Evolutionary conservation across 2,797 vertebrate genomes (phyloP).

Genomic region (Thripadectes ignobilis): DNA sequence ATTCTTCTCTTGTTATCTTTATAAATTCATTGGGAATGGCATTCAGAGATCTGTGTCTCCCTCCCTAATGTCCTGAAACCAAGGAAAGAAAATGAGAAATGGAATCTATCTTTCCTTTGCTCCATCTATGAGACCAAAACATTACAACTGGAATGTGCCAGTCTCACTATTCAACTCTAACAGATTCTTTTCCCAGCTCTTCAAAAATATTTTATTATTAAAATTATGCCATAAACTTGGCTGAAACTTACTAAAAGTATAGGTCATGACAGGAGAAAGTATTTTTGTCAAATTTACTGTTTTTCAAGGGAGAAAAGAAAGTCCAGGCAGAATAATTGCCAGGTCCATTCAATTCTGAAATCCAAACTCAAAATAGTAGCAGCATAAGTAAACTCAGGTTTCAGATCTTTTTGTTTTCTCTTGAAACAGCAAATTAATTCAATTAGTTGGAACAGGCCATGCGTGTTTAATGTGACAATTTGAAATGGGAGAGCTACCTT

Average conservation of each 20-base stretch:
- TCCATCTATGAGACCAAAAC: neutral
- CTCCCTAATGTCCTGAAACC: neutral
- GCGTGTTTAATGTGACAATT: neutral
- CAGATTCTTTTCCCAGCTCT: neutral
- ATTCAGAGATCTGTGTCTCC: neutral
- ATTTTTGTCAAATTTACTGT: neutral
- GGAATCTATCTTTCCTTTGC: neutral
- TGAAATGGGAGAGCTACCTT: neutral
- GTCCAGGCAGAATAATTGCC: neutral
- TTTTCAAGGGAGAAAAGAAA: neutral
- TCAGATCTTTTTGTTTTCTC: neutral
- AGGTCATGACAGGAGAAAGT: neutral
- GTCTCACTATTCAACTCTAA: neutral
- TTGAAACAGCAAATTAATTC: slow-evolving; percentile 29
- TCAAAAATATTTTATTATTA: neutral
- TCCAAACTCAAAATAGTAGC: neutral
- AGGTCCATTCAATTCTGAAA: neutral
- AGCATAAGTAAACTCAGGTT: neutral
- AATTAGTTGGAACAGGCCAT: neutral
- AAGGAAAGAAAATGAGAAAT: neutral
- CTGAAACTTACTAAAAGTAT: neutral
- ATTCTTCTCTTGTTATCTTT: neutral
- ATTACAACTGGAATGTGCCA: neutral
- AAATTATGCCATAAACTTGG: neutral
- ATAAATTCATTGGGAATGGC: neutral